Evolutionary conservation across 1,140 invertebrate genomes (phyloP), one percentile per base, ranked within the genome.

Genomic region (Papilio helenus): DNA sequence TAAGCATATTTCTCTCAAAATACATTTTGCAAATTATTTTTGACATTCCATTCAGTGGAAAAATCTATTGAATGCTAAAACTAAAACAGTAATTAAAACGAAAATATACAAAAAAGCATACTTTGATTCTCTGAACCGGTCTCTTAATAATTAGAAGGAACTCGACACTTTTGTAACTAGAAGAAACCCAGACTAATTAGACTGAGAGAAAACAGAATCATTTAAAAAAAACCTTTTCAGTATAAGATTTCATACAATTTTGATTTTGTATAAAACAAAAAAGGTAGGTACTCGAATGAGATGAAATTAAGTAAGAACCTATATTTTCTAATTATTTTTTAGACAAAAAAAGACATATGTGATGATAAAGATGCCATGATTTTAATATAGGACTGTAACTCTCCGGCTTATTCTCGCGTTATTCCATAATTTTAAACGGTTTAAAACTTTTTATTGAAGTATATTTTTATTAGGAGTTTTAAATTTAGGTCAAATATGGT

Each of bases 131-230:
- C 14, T 68, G 23, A 68, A 68, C 61, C 14, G 12, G 26, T 68
- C 61, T 12, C 26, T 68, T 16, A 34, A 68, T 68, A 68, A 68
- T 68, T 68, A 68, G 61, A 68, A 18, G 61, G 61, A 68, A 23
- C 61, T 68, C 61, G 26, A 68, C 61, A 68, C 61, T 68, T 68
- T 68, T 68, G 61, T 68, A 68, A 68, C 61, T 68, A 34, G 61
- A 68, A 68, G 61, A 68, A 29, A 29, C 61, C 12, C 61, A 68
- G 61, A 68, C 61, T 68, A 68, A 68, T 68, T 68, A 68, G 61
- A 68, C 26, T 68, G 61, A 68, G 61, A 29, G 26, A 29, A 61
- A 68, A 29, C 23, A 34, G 61, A 68, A 68, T 12, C 61, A 16
- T 68, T 68, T 29, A 16, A 16, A 68, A 65, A 26, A 68, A 68